Percentiles rank a stretch among this genome's conserved stretches.
phyloP scores from a whole-genome alignment of 2,888 invertebrate species.

The Aphelenchoides bicaudatus region DNA sequence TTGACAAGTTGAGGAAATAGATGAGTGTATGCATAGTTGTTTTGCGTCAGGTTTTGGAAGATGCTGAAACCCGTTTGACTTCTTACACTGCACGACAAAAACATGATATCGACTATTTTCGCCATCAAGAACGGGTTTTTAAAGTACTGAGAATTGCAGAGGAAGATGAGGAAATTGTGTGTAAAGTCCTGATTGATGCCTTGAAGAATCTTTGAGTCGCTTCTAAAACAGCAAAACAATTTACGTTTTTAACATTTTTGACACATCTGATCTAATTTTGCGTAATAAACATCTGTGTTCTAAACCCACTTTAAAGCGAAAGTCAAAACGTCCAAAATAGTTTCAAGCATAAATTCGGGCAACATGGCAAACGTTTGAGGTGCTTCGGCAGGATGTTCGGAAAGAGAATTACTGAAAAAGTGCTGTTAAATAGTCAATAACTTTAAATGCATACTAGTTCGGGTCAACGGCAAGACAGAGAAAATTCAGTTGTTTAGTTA shows the following conservation, averaged over 20 bases:
- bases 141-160: slow-evolving; percentile 83
- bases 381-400: slow-evolving; percentile 65
- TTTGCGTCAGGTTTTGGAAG: slow-evolving; percentile 28
- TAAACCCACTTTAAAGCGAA: slow-evolving; percentile 78
- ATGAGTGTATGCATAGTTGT: slow-evolving; percentile 73
- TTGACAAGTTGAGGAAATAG: slow-evolving; percentile 89
- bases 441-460: slow-evolving; percentile 47
- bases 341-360: slow-evolving; percentile 94
- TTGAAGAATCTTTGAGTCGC: slow-evolving; percentile 73
- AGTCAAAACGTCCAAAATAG: slow-evolving; percentile 89
- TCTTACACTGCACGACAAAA: slow-evolving; percentile 35
- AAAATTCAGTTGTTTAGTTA: slow-evolving; percentile 78
- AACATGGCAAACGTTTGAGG: slow-evolving; percentile 79
- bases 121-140: slow-evolving; percentile 94
- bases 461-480: slow-evolving; percentile 65
- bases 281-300: neutral
- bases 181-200: slow-evolving; percentile 76
- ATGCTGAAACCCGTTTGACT: slow-evolving; percentile 19
- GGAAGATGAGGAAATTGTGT: slow-evolving; percentile 80
- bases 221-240: slow-evolving; percentile 69
- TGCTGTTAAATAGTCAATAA: neutral
- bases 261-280: neutral
- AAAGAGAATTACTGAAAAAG: neutral
- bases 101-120: slow-evolving; percentile 65
- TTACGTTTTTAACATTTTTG: no score